A percentile compares a stretch with the other conserved stretches of the same genome.
These are phyloP conservation scores for Phyto melanocephala DNA, from an alignment of 2,888 invertebrate genomes.

Conservation along the genomic window DNA sequence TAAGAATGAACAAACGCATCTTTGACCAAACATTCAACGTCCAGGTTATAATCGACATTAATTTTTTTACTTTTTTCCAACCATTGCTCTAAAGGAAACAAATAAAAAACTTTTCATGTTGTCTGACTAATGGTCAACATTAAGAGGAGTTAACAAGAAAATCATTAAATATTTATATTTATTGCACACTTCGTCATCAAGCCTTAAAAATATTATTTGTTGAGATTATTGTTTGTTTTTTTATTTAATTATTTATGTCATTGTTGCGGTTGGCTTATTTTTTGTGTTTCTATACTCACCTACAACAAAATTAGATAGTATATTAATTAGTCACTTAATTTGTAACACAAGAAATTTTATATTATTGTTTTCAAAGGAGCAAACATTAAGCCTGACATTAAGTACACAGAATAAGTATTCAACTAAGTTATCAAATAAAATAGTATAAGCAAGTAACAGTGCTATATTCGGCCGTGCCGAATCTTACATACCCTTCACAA, in stretches of 20 bases:
- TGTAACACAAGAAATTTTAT: too few species aligned
- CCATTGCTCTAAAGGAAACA: not conserved
- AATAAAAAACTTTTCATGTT: not conserved
- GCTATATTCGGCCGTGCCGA: too few species aligned
- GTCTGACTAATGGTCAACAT: constrained; percentile 1
- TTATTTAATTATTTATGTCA: not conserved
- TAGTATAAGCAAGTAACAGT: too few species aligned
- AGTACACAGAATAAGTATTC: too few species aligned
- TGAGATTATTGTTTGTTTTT: not conserved
- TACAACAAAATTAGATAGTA: too few species aligned
- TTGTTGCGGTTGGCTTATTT: not conserved
- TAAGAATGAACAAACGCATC: too few species aligned
- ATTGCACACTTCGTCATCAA: constrained; percentile 8
- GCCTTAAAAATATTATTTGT: not conserved
- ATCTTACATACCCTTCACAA: too few species aligned
- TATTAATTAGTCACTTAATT: too few species aligned
- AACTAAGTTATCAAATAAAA: too few species aligned
- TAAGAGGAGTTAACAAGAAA: not conserved
- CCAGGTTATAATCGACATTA: not conserved
- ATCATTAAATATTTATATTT: constrained; percentile 1
- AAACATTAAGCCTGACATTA: too few species aligned
- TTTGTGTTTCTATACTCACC: not conserved
- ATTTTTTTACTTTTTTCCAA: not conserved
- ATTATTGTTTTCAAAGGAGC: too few species aligned
- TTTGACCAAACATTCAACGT: too few species aligned